Base-by-base conservation (phyloP, 1,140 invertebrate species). In the Drosophila sp. region DNA sequence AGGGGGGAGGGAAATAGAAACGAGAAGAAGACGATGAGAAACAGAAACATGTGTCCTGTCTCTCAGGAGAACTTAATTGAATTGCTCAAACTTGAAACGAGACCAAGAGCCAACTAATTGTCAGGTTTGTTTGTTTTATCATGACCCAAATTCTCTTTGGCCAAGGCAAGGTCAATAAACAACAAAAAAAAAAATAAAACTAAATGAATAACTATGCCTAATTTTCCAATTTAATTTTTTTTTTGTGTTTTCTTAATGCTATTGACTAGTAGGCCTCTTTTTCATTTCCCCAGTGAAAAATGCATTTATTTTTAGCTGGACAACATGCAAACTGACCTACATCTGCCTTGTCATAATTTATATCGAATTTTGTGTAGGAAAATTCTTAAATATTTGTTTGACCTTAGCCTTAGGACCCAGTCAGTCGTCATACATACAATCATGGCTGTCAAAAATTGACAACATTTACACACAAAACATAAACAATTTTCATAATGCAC, bases 281-380 rank as follows among this genome's bases (percentile, higher is more conserved):
- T 38, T 50, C 44, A 50, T 83, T 69, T 70, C 50, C 75, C 75
- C 62, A 61, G 58, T 61, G 66, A 71, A 32, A 80, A 80, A 76
- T 77, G 80, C 77, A 79, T 69, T 78, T 78, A 78, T 78, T 78
- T 78, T 64, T 78, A 78, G 76, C 72, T 71, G 72, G 76, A 78
- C 72, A 74, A 73, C 58, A 70, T 40, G 66, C 61, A 69, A 76
- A 79, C 73, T 70, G 79, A 81, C 83, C 77, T 81, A 71, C 76
- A 87, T 86, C 72, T 50, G 23, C 25, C 2, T 50, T 50, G 61
- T 25, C 30, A 72, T 78, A 66, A 67, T 72, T 78, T 65, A 72
- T 67, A 72, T 67, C 30, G 58, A 56, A 72, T 79, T 82, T 69
- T 80, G 81, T 73, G 66, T 84, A 35, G 44, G 66, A 61, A 75